Base-by-base conservation (phyloP, 2,888 invertebrate genomes). In the Tethea ocularis region DNA sequence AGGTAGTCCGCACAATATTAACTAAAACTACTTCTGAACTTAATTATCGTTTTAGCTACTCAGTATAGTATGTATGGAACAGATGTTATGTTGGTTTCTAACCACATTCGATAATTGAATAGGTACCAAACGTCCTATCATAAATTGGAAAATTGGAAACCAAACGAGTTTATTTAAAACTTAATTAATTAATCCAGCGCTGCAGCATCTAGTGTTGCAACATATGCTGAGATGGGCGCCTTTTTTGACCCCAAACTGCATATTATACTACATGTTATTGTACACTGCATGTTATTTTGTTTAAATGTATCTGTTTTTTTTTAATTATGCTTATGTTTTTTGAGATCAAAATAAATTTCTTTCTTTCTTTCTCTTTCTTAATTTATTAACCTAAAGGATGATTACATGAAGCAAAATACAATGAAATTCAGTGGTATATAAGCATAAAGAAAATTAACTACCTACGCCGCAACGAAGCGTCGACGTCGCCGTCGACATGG, bases 1-100 rank as follows among this genome's bases (percentile, higher is more conserved):
- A 59, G 64, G 60, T 23, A 59, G 64, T 57, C 57, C 53, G 57
- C 62, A 61, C 66, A 64, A 65, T 66, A 58, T 61, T 71, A 67
- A 63, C 64, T 62, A 55, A 33, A 53, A 63, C 61, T 57, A 62
- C 60, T 61, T 54, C 33, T n/a, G 11, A 13, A 20, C 33, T 4
- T 33, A 33, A 33, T 33, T 20, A 46, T 20, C 8, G 17, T n/a
- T 41, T n/a, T 20, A 46, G 17, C 46, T 46, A 46, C 17, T 20
- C 10, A 17, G 7, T n/a, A 38, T 4, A 7, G 3, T 13, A 36
- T 2, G 41, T 20, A n/a, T 23, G n/a, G 6, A 8, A 20, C 15
- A n/a, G 10, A 23, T 13, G 10, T 15, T 51, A 2, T 51, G 0
- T 51, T 51, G 3, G 10, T 51, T 51, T 51, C 1, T 17, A 23